Conservation (phyloP, 2,888 invertebrate genomes). For the Ophion costatus region DNA sequence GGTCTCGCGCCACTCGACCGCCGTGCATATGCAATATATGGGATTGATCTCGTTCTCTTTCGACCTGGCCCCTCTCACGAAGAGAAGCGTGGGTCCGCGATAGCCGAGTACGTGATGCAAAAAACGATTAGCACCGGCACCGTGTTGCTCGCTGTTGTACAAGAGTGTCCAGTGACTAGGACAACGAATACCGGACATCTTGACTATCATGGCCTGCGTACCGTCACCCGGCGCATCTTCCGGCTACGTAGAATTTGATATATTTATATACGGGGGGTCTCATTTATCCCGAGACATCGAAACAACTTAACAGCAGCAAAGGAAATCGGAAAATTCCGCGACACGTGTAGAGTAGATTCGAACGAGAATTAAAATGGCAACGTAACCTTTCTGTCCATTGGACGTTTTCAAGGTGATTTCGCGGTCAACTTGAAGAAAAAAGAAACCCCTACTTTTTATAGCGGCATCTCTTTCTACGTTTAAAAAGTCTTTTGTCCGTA, state of each 20-base stretch:
- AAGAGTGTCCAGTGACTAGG: slow-evolving; percentile 93
- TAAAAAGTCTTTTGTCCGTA: too few species aligned
- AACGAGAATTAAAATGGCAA: too few species aligned
- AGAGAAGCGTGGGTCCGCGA: slow-evolving; percentile 85
- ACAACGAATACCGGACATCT: slow-evolving; percentile 81
- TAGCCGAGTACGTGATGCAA: slow-evolving; percentile 94
- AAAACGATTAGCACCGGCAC: slow-evolving; percentile 94
- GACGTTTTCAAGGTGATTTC: too few species aligned
- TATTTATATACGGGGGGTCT: not conserved
- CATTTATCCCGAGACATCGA: too few species aligned
- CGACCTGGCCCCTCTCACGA: slow-evolving; percentile 84
- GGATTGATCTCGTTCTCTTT: slow-evolving; percentile 84
- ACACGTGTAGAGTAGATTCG: too few species aligned
- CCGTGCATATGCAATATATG: slow-evolving; percentile 90
- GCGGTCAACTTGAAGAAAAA: too few species aligned
- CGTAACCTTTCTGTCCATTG: too few species aligned
- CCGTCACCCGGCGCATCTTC: slow-evolving; percentile 72
- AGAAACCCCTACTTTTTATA: too few species aligned
- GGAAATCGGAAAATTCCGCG: too few species aligned
- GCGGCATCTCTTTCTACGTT: too few species aligned
- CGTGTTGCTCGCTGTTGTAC: slow-evolving; percentile 93
- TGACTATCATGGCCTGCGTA: slow-evolving; percentile 76
- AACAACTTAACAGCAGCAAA: too few species aligned
- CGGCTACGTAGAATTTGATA: slow-evolving; percentile 57
- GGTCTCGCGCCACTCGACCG: slow-evolving; percentile 94